Evolutionary conservation across 2,888 invertebrate genomes (phyloP), one percentile per base, ranked within the genome.

Genomic region (Drosophila demipolita): DNA sequence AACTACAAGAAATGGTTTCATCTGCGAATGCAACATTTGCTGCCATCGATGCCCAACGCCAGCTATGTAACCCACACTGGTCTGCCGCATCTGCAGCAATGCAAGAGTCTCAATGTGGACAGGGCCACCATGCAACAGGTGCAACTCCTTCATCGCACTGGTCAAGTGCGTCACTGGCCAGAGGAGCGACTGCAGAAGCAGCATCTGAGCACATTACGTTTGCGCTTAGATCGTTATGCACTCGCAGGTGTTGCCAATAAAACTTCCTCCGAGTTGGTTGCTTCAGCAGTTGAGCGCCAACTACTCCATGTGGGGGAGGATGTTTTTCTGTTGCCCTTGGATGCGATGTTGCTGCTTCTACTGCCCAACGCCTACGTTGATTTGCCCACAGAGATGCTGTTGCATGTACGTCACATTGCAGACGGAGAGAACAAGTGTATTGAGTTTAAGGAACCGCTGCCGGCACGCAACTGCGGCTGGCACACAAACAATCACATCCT

Each of bases 401-500:
- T 92, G 3, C 65, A 62, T 1, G 78, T 87, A 15, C 50, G 38
- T 0, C 69, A 78, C 3, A 62, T 62, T 0, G 26, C 58, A 0
- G 63, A 66, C 1, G 75, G 58, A 2, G 59, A 53, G 0, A 7
- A 62, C 36, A 89, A 86, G 55, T 58, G 58, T 9, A 58, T 92
- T 1, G 66, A 83, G 11, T 91, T 93, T n/a, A 60, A 90, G 7
- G 52, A 76, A 1, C 90, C 91, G 0, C 53, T 93, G n/a, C 92
- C 92, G 0, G 66, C 91, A 0, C 79, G 89, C 6, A 75, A 84
- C 17, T 86, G 86, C 17, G 92, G 93, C 1, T 88, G 90, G 82
- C 91, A 92, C 58, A 91, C 91, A 3, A 85, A 87, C 35, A 82
- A 79, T 26, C 68, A 74, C 4, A 48, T 92, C 1, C 26, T 89